Conservation (phyloP, 2,797 vertebrate species). For the Pangasius macronema region DNA sequence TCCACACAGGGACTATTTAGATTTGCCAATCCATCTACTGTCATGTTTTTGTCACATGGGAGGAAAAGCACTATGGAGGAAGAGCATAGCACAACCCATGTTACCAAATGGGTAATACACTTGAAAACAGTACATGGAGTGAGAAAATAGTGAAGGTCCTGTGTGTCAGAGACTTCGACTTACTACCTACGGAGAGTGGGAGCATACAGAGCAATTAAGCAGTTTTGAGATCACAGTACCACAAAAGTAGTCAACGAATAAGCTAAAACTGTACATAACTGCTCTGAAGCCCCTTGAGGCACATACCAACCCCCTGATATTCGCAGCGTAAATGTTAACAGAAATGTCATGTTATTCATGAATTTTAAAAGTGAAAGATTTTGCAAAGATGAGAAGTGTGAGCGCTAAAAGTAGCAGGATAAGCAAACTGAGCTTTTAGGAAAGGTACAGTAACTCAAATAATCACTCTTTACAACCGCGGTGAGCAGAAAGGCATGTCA, state of each 20-base stretch:
- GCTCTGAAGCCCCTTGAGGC: neutral
- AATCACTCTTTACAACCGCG: too few relatives aligned
- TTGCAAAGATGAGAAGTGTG: constrained; percentile 13
- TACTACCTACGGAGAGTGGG: too few relatives aligned
- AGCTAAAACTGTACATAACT: neutral
- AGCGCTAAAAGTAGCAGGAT: constrained; percentile 27
- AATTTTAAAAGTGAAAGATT: constrained; percentile 14
- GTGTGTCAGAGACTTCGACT: too few relatives aligned
- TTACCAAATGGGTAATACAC: too few relatives aligned
- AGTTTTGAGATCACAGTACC: neutral
- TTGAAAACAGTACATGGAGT: too few relatives aligned
- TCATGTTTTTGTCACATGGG: neutral
- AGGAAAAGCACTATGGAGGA: neutral
- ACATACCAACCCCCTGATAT: neutral
- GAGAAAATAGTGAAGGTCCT: too few relatives aligned
- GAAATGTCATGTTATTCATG: neutral
- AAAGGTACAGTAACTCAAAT: neutral
- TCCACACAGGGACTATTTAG: neutral
- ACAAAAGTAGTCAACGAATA: neutral
- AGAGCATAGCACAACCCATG: neutral
- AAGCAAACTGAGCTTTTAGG: constrained; percentile 12
- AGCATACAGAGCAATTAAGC: neutral
- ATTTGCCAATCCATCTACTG: neutral
- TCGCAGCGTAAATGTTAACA: neutral
- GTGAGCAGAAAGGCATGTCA: too few relatives aligned